Evolutionary conservation across 2,113 vertebrate genomes (phyloP).

Genomic region (Laticauda colubrina): DNA sequence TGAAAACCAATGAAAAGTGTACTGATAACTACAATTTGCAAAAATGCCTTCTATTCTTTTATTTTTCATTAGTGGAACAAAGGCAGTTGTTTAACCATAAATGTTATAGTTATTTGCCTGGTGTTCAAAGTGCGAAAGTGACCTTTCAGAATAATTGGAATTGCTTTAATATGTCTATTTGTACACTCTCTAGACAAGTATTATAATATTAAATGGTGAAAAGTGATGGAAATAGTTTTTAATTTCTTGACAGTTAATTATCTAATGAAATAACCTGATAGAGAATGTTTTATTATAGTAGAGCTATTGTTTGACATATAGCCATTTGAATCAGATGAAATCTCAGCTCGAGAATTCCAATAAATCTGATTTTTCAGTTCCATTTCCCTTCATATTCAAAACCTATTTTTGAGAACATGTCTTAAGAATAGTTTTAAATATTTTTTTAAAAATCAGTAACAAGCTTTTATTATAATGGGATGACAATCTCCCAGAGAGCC

Average conservation of each 20-base stretch:
- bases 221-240: slow-evolving; percentile 35
- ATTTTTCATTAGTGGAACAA: slow-evolving; percentile 64
- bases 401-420: not conserved
- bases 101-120: slow-evolving; percentile 45
- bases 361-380: not conserved
- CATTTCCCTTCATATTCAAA: not conserved
- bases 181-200: slow-evolving; percentile 26
- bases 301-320: slow-evolving; percentile 3
- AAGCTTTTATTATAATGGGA: not conserved
- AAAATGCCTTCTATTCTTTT: slow-evolving; percentile 56
- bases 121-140: slow-evolving; percentile 12
- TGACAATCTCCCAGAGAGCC: not conserved
- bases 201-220: not conserved
- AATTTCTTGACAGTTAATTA: slow-evolving; percentile 29
- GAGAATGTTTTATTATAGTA: slow-evolving; percentile 10
- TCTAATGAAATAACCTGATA: not conserved
- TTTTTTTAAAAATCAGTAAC: not conserved
- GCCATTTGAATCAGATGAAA: not conserved
- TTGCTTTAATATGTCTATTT: slow-evolving; percentile 40
- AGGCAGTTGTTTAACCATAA: slow-evolving; percentile 46
- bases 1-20: slow-evolving; percentile 50
- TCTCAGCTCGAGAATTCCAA: not conserved
- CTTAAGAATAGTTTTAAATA: not conserved
- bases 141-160: slow-evolving; percentile 41
- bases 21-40: slow-evolving; percentile 44